phyloP scores from a whole-genome alignment of 2,888 invertebrate species.

The Hydropsyche betteni region DNA sequence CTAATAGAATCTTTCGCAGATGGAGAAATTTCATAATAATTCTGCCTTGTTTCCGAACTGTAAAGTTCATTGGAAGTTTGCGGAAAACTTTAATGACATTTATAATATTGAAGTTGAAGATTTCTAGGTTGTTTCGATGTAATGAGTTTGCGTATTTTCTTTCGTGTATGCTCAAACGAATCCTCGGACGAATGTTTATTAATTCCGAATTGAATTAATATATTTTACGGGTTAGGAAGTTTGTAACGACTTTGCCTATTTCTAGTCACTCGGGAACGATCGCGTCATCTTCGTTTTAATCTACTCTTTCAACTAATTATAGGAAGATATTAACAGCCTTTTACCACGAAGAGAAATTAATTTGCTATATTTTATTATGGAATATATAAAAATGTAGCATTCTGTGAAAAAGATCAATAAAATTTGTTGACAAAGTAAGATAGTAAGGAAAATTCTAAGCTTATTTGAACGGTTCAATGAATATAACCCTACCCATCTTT shows the following conservation, averaged over 20 bases:
- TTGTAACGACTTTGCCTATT: no score
- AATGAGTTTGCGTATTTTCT: conserved; percentile 1
- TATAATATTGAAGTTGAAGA: neutral
- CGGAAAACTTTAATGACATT: conserved; percentile 15
- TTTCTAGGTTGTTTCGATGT: neutral
- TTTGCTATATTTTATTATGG: neutral
- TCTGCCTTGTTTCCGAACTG: neutral
- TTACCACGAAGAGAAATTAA: neutral
- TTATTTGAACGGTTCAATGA: no score
- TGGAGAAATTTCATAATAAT: no score
- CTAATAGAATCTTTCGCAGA: no score
- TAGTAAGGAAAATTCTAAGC: no score
- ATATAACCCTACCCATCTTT: neutral
- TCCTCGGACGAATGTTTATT: neutral
- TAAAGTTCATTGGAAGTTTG: neutral
- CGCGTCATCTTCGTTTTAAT: conserved; percentile 16
- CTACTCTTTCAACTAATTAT: conserved; percentile 1
- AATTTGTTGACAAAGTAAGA: no score
- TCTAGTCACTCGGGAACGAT: neutral
- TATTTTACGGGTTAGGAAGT: no score
- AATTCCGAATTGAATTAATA: no score
- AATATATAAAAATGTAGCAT: no score
- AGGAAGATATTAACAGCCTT: neutral
- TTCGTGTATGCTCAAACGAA: neutral
- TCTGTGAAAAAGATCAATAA: no score